Evolutionary conservation across 2,797 vertebrate species (phyloP).

Genomic region (Cuniculus paca): DNA sequence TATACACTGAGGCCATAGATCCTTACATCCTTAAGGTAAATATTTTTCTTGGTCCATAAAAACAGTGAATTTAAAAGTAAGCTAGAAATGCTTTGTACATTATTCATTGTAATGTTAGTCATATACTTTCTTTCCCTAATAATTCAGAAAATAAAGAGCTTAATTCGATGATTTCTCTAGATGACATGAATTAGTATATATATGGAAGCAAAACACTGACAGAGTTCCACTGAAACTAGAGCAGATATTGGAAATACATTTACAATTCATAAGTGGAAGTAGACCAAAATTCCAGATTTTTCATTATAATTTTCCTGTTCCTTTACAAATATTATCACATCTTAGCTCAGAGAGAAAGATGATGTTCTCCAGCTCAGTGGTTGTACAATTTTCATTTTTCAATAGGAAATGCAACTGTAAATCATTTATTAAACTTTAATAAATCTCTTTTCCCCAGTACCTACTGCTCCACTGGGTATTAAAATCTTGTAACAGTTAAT

Average conservation of each 20-base stretch:
- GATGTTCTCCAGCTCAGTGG: constrained; percentile 36
- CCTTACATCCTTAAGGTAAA: background rate
- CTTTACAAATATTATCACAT: constrained; percentile 8
- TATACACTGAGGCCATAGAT: too few species aligned
- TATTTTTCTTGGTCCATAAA: background rate
- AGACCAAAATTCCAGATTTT: background rate
- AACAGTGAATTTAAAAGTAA: background rate
- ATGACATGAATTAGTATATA: background rate
- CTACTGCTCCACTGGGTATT: constrained; percentile 77
- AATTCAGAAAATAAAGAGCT: constrained; percentile 57
- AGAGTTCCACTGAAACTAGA: constrained; percentile 7
- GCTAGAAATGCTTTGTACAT: constrained; percentile 57
- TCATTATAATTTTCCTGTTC: constrained; percentile 49
- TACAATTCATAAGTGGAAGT: background rate
- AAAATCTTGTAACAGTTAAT: constrained; percentile 84
- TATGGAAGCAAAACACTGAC: background rate
- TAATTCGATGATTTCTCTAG: background rate
- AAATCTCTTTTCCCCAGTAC: constrained; percentile 77
- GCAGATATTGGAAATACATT: constrained; percentile 6
- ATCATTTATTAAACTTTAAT: constrained; percentile 82
- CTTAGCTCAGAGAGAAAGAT: constrained; percentile 67
- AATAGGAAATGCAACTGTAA: constrained; percentile 64
- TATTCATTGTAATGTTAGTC: constrained; percentile 27
- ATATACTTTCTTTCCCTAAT: constrained; percentile 31
- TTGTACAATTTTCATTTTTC: constrained; percentile 52